Base-by-base conservation (phyloP, 2,797 vertebrate species). In the Clamator glandarius region DNA sequence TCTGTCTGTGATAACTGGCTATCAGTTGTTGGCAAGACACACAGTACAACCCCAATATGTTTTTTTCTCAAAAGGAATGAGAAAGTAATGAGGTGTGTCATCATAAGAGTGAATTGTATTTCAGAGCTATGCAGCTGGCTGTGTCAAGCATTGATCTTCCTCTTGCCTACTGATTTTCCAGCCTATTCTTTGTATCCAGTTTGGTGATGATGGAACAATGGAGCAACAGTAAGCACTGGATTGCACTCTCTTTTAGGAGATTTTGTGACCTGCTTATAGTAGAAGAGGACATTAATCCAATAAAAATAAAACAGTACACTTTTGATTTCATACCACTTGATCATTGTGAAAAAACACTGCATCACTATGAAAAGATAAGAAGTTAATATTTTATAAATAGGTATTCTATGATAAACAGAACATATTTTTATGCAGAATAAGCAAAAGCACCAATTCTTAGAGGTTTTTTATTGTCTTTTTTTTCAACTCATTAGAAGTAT, bases 51-150 rank as follows among this genome's bases (percentile, higher is more conserved):
- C 33, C 79, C 44, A 46, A 42, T 89, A 79, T 96, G 69, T 36
- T 95, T 96, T 44, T 28, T 95, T 96, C 80, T 95, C 48, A 62
- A 89, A 95, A 95, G 75, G 85, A 97, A 96, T 93, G 94, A 92
- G 81, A 87, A 96, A 95, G 59, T 96, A 97, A 96, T 97, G 94
- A 97, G 84, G 70, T 95, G 39, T 92, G 81, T 78, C 93, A 93
- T 89, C 84, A 91, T 92, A 95, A 97, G 96, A 95, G 70, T 41
- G 77, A 97, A 93, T 72, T 92, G 62, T 87, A 76, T 94, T 94
- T 92, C 90, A 88, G 75, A 90, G 92, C 92, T 95, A 82, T 58
- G 87, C 72, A 75, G 35, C 28, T 82, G 86, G 78, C 73, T 67
- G 36, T 78, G 54, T 86, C 66, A 90, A 96, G 55, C 80, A 81